Evolutionary conservation across 2,888 invertebrate species (phyloP).

Genomic region (Byasa hedistus): DNA sequence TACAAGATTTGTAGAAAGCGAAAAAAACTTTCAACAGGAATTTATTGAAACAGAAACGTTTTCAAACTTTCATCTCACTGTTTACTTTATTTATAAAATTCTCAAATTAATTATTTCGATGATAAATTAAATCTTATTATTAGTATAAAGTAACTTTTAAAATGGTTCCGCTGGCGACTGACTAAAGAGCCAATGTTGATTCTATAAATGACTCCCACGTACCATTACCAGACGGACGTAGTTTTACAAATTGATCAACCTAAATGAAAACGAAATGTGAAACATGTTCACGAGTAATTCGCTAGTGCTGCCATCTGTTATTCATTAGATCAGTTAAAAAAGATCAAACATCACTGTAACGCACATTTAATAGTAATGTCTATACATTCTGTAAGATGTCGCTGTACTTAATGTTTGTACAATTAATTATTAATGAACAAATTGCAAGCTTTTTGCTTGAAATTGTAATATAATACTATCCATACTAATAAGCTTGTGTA

Average conservation of each 20-base stretch:
- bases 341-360: neutral
- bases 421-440: too few relatives aligned
- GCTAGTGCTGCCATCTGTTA: slow-evolving; percentile 24
- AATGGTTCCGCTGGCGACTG: slow-evolving; percentile 8
- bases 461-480: too few relatives aligned
- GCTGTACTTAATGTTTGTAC: neutral
- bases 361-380: slow-evolving; percentile 9
- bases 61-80: too few relatives aligned
- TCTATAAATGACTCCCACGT: slow-evolving; percentile 33
- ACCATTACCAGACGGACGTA: slow-evolving; percentile 32
- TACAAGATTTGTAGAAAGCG: too few relatives aligned
- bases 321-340: neutral
- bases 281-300: slow-evolving; percentile 4
- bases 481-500: too few relatives aligned
- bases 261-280: slow-evolving; percentile 29
- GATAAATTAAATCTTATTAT: too few relatives aligned
- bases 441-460: too few relatives aligned
- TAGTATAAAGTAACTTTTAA: neutral
- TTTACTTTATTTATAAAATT: too few relatives aligned
- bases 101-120: too few relatives aligned
- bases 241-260: slow-evolving; percentile 26
- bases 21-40: too few relatives aligned
- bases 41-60: too few relatives aligned
- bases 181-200: slow-evolving; percentile 22
- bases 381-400: slow-evolving; percentile 5